Evolutionary conservation across 2,888 invertebrate genomes (phyloP), one percentile per base, ranked within the genome.

Genomic region (Drosophila suboccidentalis): DNA sequence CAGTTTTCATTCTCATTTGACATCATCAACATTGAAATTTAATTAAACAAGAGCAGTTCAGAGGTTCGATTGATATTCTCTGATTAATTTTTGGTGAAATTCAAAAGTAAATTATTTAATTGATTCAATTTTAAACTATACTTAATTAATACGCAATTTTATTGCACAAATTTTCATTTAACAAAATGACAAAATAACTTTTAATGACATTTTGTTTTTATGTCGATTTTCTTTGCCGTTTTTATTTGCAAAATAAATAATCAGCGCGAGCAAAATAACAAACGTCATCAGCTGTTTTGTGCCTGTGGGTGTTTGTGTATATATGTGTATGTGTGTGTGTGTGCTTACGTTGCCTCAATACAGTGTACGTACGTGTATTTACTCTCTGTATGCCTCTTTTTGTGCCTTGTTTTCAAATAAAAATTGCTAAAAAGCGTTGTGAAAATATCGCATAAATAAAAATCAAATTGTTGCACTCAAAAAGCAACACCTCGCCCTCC

Each of bases 1-100:
- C 87, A 87, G 87, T 87, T 88, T 87, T 87, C 82, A 87, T 87
- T 87, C 86, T 89, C 83, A 89, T 90, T 90, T 90, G 90, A 89
- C 90, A 90, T 90, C 89, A 90, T 88, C 89, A 87, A 80, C 89
- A 87, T 84, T 83, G 82, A 80, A 85, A 87, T 78, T 88, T 64
- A 87, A 89, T 88, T 82, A 83, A 80, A 80, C 65, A 75, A 87
- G 74, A 80, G 71, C 79, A 76, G 68, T 69, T 64, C 47, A 22
- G 50, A 72, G 75, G 72, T 75, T 76, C 55, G 69, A 76, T 72
- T 75, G 39, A 43, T 60, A 72, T 76, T 53, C 19, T 51, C 46
- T 50, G 60, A 64, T 62, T 41, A 51, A 41, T 49, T 22, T 46
- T 69, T 80, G 54, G 61, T 73, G 66, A 62, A 71, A 62, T 65